These are phyloP conservation scores for Carduelis carduelis DNA, from an alignment of 2,797 vertebrate species.

Conservation along the genomic window DNA sequence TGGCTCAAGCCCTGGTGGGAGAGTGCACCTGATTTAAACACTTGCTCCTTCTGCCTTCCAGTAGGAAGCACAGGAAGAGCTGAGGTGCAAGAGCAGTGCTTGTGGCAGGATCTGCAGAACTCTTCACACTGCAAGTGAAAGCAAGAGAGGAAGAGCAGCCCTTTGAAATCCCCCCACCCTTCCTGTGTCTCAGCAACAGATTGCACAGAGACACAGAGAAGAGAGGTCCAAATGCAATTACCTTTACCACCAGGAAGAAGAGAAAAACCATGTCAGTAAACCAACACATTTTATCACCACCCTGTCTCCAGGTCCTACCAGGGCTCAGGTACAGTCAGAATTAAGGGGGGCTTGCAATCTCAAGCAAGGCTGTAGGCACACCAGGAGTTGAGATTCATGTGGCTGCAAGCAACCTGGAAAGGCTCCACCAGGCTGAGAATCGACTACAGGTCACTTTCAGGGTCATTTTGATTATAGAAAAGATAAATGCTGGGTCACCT, in stretches of 20 bases:
- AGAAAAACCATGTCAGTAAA: neutral
- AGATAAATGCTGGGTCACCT: neutral
- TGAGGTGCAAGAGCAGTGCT: neutral
- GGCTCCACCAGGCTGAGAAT: neutral
- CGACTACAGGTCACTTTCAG: neutral
- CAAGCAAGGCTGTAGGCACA: neutral
- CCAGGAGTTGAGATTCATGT: neutral
- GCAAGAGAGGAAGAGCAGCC: neutral
- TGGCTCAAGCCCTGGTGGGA: neutral
- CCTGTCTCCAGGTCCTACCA: neutral
- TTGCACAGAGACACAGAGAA: neutral
- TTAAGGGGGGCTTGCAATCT: neutral
- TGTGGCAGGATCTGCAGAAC: neutral
- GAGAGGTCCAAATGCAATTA: neutral
- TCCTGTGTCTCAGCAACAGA: neutral
- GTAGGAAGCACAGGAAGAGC: neutral
- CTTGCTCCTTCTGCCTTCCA: neutral
- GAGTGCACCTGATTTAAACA: neutral
- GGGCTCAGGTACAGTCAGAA: neutral
- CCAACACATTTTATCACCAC: neutral
- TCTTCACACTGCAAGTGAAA: neutral
- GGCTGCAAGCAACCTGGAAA: neutral
- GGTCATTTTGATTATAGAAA: neutral
- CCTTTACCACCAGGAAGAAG: neutral
- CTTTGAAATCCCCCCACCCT: neutral